Evolutionary conservation across 2,797 vertebrate genomes (phyloP).

Genomic region (Enteromius paludinosus): DNA sequence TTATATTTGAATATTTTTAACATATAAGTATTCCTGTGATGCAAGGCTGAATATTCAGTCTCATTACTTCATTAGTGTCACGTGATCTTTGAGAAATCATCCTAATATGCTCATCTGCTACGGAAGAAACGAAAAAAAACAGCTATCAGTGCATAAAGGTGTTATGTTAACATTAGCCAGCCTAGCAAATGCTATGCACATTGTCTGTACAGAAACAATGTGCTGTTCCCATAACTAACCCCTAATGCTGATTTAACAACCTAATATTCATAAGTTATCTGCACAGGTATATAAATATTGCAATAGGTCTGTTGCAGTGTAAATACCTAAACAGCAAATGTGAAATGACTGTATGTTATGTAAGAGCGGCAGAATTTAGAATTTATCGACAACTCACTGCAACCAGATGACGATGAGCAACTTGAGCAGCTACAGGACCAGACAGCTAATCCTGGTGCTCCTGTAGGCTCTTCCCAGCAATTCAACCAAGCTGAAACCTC

Average conservation of each 20-base stretch:
- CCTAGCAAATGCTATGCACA: not conserved
- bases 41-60: not conserved
- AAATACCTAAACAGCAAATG: not conserved
- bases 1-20: not conserved
- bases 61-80: not conserved
- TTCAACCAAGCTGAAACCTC: not conserved
- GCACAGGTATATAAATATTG: not conserved
- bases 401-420: conserved; percentile 6
- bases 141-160: not conserved
- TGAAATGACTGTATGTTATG: not conserved
- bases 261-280: not conserved
- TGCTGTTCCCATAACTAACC: not conserved
- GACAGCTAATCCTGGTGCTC: conserved; percentile 20
- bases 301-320: not conserved
- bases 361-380: not conserved
- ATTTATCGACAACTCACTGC: not conserved
- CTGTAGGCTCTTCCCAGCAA: not conserved
- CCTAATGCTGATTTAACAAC: not conserved
- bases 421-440: not conserved
- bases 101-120: not conserved
- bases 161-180: too few relatives aligned
- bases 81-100: not conserved
- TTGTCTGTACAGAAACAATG: not conserved
- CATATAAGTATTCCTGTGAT: not conserved
- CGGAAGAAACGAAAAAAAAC: not conserved